phyloP scores from a whole-genome alignment of 92 coral and sea anemone species.

The Desmophyllum pertusum region DNA sequence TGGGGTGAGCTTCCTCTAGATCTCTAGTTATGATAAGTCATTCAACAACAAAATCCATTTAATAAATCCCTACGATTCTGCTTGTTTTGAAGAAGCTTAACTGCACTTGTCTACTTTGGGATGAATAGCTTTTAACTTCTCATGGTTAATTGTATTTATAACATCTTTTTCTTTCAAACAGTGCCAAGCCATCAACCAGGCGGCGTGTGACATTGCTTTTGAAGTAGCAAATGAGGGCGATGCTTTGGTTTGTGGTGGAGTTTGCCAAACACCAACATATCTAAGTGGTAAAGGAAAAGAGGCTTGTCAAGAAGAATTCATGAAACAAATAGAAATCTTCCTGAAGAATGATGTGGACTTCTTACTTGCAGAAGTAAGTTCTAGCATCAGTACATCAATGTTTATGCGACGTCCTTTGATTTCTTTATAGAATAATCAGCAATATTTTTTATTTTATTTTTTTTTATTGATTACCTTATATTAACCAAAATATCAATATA shows the following conservation, averaged over 20 bases:
- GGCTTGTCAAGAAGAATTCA: constrained; percentile 84
- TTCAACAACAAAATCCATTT: no score
- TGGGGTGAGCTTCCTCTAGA: constrained; percentile 85
- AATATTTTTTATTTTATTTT: no score
- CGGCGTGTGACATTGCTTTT: constrained; percentile 94
- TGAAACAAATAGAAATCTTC: constrained; percentile 86
- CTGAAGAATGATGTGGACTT: constrained; percentile 92
- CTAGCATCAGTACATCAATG: background rate
- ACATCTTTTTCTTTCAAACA: constrained; percentile 11
- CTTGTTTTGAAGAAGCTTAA: background rate
- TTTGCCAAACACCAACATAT: constrained; percentile 94
- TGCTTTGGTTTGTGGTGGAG: constrained; percentile 91
- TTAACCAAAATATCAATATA: background rate
- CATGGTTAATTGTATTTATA: background rate
- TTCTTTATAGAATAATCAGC: background rate
- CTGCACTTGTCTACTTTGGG: background rate
- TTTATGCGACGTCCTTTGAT: background rate
- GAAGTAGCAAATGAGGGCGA: constrained; percentile 92
- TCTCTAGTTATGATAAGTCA: no score
- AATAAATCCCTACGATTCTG: background rate
- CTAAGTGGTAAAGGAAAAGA: constrained; percentile 90
- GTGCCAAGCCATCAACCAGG: constrained; percentile 84
- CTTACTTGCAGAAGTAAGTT: constrained; percentile 89
- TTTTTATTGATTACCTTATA: no score
- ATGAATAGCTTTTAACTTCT: background rate